Percentiles rank a stretch among this genome's conserved stretches.
These are phyloP conservation scores for Ceratina australensis DNA, from an alignment of 1,140 invertebrate genomes.

Conservation along the genomic window DNA sequence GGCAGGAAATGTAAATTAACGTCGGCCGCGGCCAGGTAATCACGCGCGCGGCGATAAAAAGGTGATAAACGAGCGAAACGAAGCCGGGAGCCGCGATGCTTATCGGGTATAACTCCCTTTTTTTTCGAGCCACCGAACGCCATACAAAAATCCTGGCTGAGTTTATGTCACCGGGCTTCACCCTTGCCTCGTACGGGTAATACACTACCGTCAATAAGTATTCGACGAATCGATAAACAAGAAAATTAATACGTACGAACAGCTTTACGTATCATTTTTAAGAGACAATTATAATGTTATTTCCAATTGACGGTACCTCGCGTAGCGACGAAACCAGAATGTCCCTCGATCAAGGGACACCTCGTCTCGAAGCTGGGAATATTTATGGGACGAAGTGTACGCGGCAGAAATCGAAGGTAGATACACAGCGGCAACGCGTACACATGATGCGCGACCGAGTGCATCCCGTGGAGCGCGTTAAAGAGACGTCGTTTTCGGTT, in stretches of 20 bases:
- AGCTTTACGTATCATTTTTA: no score
- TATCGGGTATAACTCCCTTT: constrained; percentile 56
- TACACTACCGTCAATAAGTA: background rate
- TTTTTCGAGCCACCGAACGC: constrained; percentile 48
- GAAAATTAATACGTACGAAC: background rate
- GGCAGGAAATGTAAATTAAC: constrained; percentile 68
- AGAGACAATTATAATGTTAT: no score
- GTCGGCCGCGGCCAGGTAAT: constrained; percentile 62
- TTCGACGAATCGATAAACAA: background rate
- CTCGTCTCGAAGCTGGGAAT: background rate
- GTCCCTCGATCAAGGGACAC: background rate
- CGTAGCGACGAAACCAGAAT: no score
- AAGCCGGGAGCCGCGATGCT: constrained; percentile 53
- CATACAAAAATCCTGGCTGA: constrained; percentile 52
- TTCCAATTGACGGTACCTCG: no score
- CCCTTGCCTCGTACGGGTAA: constrained; percentile 23
- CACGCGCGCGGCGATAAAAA: constrained; percentile 64
- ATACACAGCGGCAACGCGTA: background rate
- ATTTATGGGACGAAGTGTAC: background rate
- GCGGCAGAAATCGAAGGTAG: background rate
- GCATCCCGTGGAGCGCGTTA: constrained; percentile 43
- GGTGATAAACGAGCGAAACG: constrained; percentile 62
- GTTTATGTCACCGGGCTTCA: constrained; percentile 44
- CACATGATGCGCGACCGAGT: constrained; percentile 44
- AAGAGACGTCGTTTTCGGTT: constrained; percentile 51